Percentiles rank a stretch among this genome's conserved stretches.
Evolutionary conservation across 64 coral and sea anemone genomes (phyloP).

Genomic region (Pachyseris speciosa): DNA sequence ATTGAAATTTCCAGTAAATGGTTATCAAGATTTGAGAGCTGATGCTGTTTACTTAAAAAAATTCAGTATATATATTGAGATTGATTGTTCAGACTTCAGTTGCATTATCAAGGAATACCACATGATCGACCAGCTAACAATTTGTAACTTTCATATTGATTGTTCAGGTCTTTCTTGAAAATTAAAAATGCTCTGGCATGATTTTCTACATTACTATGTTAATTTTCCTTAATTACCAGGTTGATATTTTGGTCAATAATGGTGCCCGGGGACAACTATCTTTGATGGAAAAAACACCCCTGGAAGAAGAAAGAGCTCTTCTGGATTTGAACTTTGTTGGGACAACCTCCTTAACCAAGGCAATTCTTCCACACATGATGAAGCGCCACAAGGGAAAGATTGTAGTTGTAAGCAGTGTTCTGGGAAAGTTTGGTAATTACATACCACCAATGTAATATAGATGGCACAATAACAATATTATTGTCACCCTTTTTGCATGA

Average conservation of each 20-base stretch:
- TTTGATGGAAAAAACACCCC: constrained; percentile 49
- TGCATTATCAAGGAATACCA: too few relatives aligned
- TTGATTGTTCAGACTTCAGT: too few relatives aligned
- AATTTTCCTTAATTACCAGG: not conserved
- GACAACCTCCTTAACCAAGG: constrained; percentile 83
- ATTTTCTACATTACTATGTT: not conserved
- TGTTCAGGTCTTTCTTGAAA: too few relatives aligned
- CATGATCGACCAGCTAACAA: too few relatives aligned
- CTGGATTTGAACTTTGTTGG: constrained; percentile 77
- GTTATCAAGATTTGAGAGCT: too few relatives aligned
- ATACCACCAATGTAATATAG: not conserved
- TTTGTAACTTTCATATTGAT: too few relatives aligned
- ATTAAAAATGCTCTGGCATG: not conserved
- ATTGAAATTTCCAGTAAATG: too few relatives aligned
- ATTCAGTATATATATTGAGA: too few relatives aligned
- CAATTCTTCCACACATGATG: constrained; percentile 84
- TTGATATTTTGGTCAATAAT: constrained; percentile 88
- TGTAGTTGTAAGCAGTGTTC: constrained; percentile 72
- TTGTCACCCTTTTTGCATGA: too few relatives aligned
- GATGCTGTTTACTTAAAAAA: too few relatives aligned
- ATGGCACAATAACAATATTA: not conserved
- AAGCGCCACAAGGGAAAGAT: constrained; percentile 59
- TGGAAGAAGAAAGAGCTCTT: constrained; percentile 61
- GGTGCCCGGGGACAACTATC: constrained; percentile 36
- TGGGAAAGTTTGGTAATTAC: constrained; percentile 85